Evolutionary conservation across 2,797 vertebrate species (phyloP).

Genomic region (Mus caroli): DNA sequence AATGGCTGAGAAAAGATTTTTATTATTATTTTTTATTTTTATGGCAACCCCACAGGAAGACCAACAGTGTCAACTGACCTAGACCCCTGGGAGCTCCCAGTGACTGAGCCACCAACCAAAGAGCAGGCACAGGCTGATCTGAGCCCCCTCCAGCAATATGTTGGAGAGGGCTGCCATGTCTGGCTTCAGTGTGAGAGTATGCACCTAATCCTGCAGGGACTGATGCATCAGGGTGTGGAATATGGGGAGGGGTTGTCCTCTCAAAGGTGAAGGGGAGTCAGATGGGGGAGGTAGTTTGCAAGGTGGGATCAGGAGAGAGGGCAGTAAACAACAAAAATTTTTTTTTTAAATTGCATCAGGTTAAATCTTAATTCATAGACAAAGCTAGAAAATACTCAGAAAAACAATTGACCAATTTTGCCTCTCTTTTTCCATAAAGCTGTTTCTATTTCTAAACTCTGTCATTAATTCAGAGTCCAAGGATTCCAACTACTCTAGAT

Average conservation of each 20-base stretch:
- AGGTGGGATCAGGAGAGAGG: background rate
- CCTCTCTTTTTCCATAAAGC: background rate
- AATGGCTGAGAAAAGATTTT: background rate
- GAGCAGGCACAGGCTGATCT: background rate
- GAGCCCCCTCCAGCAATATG: background rate
- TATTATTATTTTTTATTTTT: too few species aligned
- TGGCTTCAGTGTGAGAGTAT: background rate
- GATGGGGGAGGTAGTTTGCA: background rate
- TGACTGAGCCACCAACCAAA: background rate
- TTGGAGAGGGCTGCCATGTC: background rate
- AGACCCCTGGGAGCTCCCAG: background rate
- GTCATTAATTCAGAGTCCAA: background rate
- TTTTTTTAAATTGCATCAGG: background rate
- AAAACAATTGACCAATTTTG: background rate
- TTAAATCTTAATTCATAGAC: background rate
- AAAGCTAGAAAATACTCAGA: conserved; percentile 5
- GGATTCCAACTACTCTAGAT: background rate
- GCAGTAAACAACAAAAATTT: too few species aligned
- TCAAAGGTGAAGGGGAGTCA: background rate
- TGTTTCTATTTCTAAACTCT: background rate
- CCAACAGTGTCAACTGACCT: background rate
- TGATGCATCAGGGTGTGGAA: background rate
- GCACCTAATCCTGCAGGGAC: background rate
- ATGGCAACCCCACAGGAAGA: background rate
- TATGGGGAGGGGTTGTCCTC: background rate